A percentile compares a stretch with the other conserved stretches of the same genome.
These are phyloP conservation scores for Distichodus sexfasciatus DNA, from an alignment of 2,797 vertebrate genomes.

Conservation along the genomic window DNA sequence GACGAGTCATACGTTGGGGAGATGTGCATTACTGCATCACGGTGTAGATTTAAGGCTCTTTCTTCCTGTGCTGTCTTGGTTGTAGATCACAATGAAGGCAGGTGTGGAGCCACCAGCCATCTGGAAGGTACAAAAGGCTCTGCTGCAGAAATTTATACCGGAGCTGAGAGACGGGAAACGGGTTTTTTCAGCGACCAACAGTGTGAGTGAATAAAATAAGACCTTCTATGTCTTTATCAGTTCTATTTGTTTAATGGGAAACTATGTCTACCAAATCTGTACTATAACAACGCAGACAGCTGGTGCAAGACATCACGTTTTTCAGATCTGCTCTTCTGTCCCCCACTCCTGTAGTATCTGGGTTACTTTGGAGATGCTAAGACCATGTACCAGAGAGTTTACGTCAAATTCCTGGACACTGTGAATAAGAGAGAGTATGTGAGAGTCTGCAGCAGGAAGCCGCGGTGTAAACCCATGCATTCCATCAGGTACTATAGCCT, in stretches of 20 bases:
- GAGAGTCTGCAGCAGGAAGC: constrained; percentile 92
- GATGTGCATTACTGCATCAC: no score
- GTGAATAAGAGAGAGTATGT: constrained; percentile 98
- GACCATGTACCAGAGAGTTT: constrained; percentile 94
- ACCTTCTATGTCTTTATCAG: neutral
- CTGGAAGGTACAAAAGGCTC: constrained; percentile 98
- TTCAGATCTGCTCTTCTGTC: constrained; percentile 8
- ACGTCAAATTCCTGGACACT: constrained; percentile 97
- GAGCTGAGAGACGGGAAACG: constrained; percentile 92
- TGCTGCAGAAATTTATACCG: constrained; percentile 97
- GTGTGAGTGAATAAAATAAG: constrained; percentile 79
- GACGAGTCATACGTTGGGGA: no score
- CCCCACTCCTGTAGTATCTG: constrained; percentile 82
- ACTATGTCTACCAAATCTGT: no score
- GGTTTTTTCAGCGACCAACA: constrained; percentile 97
- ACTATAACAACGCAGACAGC: no score
- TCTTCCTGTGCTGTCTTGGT: constrained; percentile 45
- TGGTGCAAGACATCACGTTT: neutral
- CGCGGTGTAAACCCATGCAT: constrained; percentile 88
- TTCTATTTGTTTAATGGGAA: no score
- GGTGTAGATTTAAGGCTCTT: neutral
- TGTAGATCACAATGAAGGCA: constrained; percentile 84
- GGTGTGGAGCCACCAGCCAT: constrained; percentile 96
- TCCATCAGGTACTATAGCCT: constrained; percentile 79
- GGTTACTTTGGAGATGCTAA: constrained; percentile 98